These are phyloP conservation scores for Ramazzottius varieornatus DNA, from an alignment of 2,888 invertebrate species.

Conservation along the genomic window DNA sequence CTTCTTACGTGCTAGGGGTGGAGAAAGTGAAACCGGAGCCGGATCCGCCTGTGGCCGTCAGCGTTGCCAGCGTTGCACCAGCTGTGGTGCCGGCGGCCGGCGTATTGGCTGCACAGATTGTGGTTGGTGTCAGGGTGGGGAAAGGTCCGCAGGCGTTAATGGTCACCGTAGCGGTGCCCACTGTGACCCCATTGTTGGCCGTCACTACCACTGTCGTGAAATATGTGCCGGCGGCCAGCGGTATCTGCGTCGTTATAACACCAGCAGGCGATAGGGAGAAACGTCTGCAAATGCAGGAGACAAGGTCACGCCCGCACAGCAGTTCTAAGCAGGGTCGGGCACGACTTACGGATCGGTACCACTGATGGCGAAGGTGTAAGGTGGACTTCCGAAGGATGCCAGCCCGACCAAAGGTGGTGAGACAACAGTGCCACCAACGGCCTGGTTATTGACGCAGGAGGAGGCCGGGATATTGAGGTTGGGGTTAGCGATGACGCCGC, in stretches of 20 bases:
- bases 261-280: background rate
- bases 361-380: too few species aligned
- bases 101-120: background rate
- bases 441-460: too few species aligned
- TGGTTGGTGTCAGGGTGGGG: background rate
- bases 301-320: too few species aligned
- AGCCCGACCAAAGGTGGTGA: too few species aligned
- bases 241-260: background rate
- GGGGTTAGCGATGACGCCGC: background rate
- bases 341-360: too few species aligned
- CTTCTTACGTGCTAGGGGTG: background rate
- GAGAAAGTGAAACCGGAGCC: background rate
- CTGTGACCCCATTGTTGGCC: background rate
- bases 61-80: background rate
- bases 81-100: background rate
- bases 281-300: background rate
- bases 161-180: background rate
- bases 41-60: background rate
- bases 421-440: too few species aligned
- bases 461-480: background rate
- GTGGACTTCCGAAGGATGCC: too few species aligned
- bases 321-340: too few species aligned
- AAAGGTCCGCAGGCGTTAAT: background rate
- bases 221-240: background rate
- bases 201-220: background rate